Conservation (phyloP, 1,140 invertebrate genomes). For the Nixonia krombeini region DNA sequence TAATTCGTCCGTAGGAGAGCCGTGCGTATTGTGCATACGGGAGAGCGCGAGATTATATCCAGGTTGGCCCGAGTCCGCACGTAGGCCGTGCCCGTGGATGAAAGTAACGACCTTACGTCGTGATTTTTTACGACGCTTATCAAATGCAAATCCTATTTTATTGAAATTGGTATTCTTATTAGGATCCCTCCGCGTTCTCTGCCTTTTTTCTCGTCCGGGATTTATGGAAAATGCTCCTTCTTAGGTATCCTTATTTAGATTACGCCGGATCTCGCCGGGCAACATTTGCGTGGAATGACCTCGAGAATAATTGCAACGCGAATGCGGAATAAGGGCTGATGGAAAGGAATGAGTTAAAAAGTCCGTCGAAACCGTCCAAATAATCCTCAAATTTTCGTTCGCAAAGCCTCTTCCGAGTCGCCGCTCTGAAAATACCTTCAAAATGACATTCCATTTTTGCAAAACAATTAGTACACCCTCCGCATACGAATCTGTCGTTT, state of each 20-base stretch:
- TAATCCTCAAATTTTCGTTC: too few species aligned
- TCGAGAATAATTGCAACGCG: constrained; percentile 9
- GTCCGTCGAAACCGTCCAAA: too few species aligned
- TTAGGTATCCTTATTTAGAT: constrained; percentile 39
- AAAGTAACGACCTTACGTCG: constrained; percentile 58
- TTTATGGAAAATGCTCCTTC: constrained; percentile 41
- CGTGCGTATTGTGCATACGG: constrained; percentile 20
- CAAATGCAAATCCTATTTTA: constrained; percentile 70
- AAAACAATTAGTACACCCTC: too few species aligned
- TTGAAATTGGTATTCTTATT: constrained; percentile 69
- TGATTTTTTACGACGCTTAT: constrained; percentile 65
- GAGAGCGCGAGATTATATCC: constrained; percentile 1
- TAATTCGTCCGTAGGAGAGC: constrained; percentile 42
- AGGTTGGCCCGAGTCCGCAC: constrained; percentile 6
- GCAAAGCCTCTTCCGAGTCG: too few species aligned
- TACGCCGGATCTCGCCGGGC: constrained; percentile 18
- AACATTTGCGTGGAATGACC: constrained; percentile 18
- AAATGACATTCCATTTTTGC: too few species aligned
- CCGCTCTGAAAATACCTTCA: too few species aligned
- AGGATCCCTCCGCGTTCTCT: constrained; percentile 43
- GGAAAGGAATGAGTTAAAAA: too few species aligned
- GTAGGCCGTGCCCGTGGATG: constrained; percentile 19
- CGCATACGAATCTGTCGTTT: too few species aligned
- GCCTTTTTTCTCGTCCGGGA: constrained; percentile 26
- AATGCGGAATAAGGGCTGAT: too few species aligned